phyloP scores from a whole-genome alignment of 92 coral and sea anemone genomes.

The Phenganax subtilis region DNA sequence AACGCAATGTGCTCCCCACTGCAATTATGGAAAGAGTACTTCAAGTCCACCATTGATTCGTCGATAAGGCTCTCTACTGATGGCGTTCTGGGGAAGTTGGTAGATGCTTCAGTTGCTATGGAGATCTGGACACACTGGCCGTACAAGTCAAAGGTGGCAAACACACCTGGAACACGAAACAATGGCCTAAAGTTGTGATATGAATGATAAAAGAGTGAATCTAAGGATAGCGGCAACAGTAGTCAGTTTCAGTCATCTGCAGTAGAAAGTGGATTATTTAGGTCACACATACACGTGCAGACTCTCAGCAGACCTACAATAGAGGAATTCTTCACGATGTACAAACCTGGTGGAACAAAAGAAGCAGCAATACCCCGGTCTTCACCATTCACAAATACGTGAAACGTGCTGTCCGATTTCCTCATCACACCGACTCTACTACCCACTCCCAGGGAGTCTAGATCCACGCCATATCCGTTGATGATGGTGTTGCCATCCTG shows the following conservation, averaged over 20 bases:
- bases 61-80: constrained; percentile 47
- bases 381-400: constrained; percentile 78
- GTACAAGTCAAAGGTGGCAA: constrained; percentile 87
- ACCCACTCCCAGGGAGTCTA: constrained; percentile 74
- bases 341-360: constrained; percentile 72
- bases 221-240: not conserved
- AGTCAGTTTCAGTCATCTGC: not conserved
- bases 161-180: constrained; percentile 53
- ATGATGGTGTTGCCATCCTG: constrained; percentile 78
- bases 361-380: constrained; percentile 83
- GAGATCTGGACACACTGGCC: constrained; percentile 94
- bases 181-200: not conserved
- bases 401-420: constrained; percentile 73
- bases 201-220: not conserved
- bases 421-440: constrained; percentile 85
- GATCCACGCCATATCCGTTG: constrained; percentile 90
- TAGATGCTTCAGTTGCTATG: constrained; percentile 56
- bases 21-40: constrained; percentile 74
- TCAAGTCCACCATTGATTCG: constrained; percentile 42
- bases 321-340: too few species aligned
- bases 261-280: too few species aligned
- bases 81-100: constrained; percentile 43
- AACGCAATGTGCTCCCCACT: constrained; percentile 81
- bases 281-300: too few species aligned
- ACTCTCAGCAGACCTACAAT: too few species aligned